These are phyloP conservation scores for Brachymystax lenok DNA, from an alignment of 2,797 vertebrate genomes.

Conservation along the genomic window DNA sequence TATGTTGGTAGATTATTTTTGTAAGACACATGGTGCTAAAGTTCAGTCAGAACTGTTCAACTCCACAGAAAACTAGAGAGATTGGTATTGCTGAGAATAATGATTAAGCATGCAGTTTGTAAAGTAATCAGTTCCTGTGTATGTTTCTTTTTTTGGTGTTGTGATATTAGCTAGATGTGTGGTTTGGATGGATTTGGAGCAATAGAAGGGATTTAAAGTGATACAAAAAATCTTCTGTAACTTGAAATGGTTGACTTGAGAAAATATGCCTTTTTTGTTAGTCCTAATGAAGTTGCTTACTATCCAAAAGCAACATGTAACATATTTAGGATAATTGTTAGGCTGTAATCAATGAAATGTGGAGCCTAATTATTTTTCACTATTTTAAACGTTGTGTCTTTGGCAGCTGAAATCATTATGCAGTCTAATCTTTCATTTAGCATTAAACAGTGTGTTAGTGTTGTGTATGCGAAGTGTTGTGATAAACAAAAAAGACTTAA, in stretches of 20 bases:
- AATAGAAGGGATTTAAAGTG: not conserved
- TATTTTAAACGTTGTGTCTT: not conserved
- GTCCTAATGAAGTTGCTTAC: not conserved
- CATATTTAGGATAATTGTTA: not conserved
- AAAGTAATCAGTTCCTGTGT: not conserved
- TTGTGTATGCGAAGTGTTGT: not conserved
- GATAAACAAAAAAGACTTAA: not conserved
- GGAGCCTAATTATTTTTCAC: not conserved
- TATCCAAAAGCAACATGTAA: not conserved
- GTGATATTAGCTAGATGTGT: not conserved
- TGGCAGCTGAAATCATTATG: not conserved
- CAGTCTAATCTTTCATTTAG: not conserved
- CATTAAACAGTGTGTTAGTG: slow-evolving; percentile 2
- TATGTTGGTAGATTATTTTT: not conserved
- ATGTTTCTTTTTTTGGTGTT: not conserved
- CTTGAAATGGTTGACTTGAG: not conserved
- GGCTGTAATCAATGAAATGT: slow-evolving; percentile 7
- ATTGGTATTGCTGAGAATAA: slow-evolving; percentile 10
- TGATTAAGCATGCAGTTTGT: slow-evolving; percentile 5
- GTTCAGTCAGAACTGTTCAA: slow-evolving; percentile 39
- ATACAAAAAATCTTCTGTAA: not conserved
- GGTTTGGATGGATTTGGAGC: not conserved
- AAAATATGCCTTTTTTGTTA: not conserved
- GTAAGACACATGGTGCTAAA: slow-evolving; percentile 51
- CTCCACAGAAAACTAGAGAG: slow-evolving; percentile 36